Conservation (phyloP, 2,797 vertebrate species). For the Ctenochaetus hawaiiensis region DNA sequence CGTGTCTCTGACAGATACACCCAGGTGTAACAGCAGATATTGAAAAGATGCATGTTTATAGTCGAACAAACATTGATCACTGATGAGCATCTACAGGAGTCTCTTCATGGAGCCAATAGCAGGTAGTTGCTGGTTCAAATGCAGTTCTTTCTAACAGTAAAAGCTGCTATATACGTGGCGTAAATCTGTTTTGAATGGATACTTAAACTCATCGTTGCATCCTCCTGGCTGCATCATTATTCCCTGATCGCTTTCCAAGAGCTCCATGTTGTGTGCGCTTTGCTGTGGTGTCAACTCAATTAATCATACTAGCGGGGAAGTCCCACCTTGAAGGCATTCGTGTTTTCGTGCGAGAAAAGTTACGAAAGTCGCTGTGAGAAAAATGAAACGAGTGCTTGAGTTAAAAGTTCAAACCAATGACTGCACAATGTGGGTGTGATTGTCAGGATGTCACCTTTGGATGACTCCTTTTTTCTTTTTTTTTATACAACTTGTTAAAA, state of each 20-base stretch:
- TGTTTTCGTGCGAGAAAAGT: neutral
- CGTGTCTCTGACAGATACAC: neutral
- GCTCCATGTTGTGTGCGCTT: neutral
- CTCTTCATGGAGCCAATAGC: neutral
- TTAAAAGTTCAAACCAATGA: neutral
- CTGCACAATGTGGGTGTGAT: neutral
- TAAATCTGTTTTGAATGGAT: constrained; percentile 2
- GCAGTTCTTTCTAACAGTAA: neutral
- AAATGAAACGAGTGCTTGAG: neutral
- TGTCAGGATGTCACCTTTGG: neutral
- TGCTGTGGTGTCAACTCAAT: neutral
- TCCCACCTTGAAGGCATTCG: neutral
- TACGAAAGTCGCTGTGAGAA: neutral
- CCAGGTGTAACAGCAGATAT: constrained; percentile 4
- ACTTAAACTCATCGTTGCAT: neutral
- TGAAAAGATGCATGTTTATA: neutral
- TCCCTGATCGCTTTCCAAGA: no score
- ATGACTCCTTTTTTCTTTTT: neutral
- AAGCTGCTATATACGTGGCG: neutral
- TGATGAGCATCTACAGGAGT: constrained; percentile 27
- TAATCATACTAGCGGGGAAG: neutral
- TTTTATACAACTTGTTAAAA: neutral
- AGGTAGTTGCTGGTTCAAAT: constrained; percentile 3
- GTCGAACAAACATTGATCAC: constrained; percentile 28
- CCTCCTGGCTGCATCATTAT: neutral